Conservation (phyloP, 2,797 vertebrate species). For the Syngnathus rostellatus region DNA sequence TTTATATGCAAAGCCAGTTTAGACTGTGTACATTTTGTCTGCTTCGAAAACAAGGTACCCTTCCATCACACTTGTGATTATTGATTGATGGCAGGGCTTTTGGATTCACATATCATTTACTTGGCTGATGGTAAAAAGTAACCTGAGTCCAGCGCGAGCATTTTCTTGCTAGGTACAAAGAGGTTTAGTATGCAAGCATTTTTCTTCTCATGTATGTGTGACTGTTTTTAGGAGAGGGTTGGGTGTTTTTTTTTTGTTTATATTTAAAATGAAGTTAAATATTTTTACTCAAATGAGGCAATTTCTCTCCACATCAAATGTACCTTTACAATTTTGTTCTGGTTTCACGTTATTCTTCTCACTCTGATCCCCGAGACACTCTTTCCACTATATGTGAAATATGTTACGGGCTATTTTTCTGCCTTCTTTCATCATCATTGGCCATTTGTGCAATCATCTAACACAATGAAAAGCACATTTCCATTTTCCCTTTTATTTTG, state of each 20-base stretch:
- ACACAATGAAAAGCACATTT: constrained; percentile 27
- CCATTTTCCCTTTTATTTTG: constrained; percentile 33
- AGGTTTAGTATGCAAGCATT: not conserved
- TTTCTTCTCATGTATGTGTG: not conserved
- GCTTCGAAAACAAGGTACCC: constrained; percentile 11
- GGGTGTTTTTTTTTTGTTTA: not conserved
- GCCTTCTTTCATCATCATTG: constrained; percentile 17
- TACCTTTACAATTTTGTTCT: not conserved
- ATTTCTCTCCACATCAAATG: not conserved
- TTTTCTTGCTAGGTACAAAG: not conserved
- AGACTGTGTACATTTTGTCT: constrained; percentile 24
- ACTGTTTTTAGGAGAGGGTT: not conserved
- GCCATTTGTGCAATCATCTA: constrained; percentile 17
- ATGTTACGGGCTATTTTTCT: not conserved
- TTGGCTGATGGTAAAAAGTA: not conserved
- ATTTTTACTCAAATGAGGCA: not conserved
- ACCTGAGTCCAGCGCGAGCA: not conserved
- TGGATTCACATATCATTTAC: constrained; percentile 33
- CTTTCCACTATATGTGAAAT: not conserved
- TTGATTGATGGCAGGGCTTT: constrained; percentile 28
- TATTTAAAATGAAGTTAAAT: not conserved
- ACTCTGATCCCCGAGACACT: not conserved
- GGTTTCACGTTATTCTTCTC: constrained; percentile 8
- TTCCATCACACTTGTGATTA: constrained; percentile 32
- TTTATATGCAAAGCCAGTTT: constrained; percentile 16